Evolutionary conservation across 2,888 invertebrate species (phyloP), one percentile per base, ranked within the genome.

Genomic region (Lochmaea crataegi): DNA sequence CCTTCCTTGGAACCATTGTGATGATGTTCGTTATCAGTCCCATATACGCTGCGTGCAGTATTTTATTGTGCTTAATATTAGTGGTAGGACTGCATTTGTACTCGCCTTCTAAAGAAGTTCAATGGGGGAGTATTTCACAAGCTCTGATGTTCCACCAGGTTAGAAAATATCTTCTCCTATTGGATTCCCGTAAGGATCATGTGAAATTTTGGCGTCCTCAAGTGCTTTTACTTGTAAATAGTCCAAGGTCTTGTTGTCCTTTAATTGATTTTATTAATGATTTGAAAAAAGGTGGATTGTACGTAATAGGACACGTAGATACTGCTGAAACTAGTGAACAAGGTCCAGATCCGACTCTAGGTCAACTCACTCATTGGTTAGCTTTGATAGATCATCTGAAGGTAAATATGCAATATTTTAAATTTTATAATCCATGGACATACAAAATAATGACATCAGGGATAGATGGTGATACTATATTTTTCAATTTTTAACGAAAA

Each of bases 201-300:
- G 98, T 99, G 2, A 99, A 99, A 88, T 99, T 97, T 88, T 99
- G 99, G 99, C 89, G 99, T 2, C 99, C 99, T 0, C 99, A 99
- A 89, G 94, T 99, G 88, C 87, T 99, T 70, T 88, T 99, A 2
- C 89, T 99, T 87, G 94, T 99, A 0, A 92, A 96, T 0, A 96
- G 96, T 73, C 99, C 99, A 0, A 89, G 98, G 11, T 94, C 96
- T 9, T 91, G 94, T 12, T 95, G 96, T 83, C 96, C 98, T 0
- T 89, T 99, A 58, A 97, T 99, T 51, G 95, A 97, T 87, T 99
- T 99, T 86, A 96, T 98, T 14, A 99, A 99, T 83, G 99, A 98
- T 84, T 90, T 99, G 84, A 99, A 99, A 84, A 99, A 99, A 85
- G 94, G 95, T 53, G 94, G 95, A 1, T 88, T 97, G 1, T 97